These are phyloP conservation scores for Aspiorhynchus laticeps DNA, from an alignment of 2,113 vertebrate species.

Conservation along the genomic window DNA sequence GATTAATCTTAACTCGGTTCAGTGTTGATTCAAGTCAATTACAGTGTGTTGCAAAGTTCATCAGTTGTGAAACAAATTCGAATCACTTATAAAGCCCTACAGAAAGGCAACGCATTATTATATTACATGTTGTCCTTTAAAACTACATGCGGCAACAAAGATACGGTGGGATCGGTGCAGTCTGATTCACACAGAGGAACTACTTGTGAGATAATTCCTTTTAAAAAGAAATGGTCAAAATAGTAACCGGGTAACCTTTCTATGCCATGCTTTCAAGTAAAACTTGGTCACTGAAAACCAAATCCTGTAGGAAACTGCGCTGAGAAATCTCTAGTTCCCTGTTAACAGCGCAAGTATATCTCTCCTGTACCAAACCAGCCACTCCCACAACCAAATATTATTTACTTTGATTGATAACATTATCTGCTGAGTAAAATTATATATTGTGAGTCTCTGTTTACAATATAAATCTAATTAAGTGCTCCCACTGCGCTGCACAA, in stretches of 20 bases:
- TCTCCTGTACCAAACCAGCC: conserved; percentile 71
- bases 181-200: neutral
- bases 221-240: neutral
- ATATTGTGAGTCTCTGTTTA: conserved; percentile 81
- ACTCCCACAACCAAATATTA: conserved; percentile 70
- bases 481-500: conserved; percentile 68
- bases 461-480: conserved; percentile 88
- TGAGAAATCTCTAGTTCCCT: conserved; percentile 18
- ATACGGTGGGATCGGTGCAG: neutral
- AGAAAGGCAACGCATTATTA: neutral
- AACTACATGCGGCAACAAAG: neutral
- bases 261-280: neutral
- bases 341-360: conserved; percentile 69
- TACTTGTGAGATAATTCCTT: neutral
- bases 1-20: neutral
- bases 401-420: conserved; percentile 78
- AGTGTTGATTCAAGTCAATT: neutral
- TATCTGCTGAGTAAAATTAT: conserved; percentile 78
- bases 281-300: neutral
- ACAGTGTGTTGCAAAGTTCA: neutral
- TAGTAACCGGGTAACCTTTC: neutral
- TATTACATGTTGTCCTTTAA: neutral
- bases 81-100: neutral
- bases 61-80: neutral
- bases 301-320: neutral